Percentiles rank a stretch among this genome's conserved stretches.
Evolutionary conservation across 2,888 invertebrate species (phyloP).

Genomic region (Monochamus alternatus): DNA sequence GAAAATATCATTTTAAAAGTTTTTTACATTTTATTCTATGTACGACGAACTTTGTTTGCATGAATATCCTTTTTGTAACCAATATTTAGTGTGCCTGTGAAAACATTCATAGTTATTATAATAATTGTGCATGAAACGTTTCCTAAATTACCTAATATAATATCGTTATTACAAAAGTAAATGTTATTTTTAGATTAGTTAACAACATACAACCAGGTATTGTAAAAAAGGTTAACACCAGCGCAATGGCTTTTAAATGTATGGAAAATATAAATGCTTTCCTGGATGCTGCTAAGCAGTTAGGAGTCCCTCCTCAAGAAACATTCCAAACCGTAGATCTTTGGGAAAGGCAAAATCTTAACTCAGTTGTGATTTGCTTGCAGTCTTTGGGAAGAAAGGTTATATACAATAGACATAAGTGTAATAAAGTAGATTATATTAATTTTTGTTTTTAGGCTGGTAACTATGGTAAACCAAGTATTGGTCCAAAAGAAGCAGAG

Average conservation of each 20-base stretch:
- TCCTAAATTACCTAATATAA: too few species aligned
- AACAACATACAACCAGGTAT: constrained; percentile 89
- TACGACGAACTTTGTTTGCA: too few species aligned
- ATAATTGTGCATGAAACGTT: too few species aligned
- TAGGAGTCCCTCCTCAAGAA: constrained; percentile 95
- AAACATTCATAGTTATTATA: too few species aligned
- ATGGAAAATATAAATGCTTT: constrained; percentile 99
- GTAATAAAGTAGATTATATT: background rate
- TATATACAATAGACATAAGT: constrained; percentile 39
- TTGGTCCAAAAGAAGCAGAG: constrained; percentile 97
- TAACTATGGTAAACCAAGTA: constrained; percentile 87
- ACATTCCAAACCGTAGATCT: constrained; percentile 98
- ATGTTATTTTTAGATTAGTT: constrained; percentile 77
- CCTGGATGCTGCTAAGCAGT: constrained; percentile 84
- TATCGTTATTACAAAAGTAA: too few species aligned
- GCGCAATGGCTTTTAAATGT: constrained; percentile 94
- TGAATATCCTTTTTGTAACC: too few species aligned
- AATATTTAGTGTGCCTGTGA: too few species aligned
- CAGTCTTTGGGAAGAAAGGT: constrained; percentile 97
- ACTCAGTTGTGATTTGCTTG: constrained; percentile 95
- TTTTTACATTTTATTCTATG: too few species aligned
- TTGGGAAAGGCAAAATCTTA: constrained; percentile 96
- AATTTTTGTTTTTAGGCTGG: constrained; percentile 75
- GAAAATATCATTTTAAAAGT: too few species aligned
- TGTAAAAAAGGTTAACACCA: constrained; percentile 92